phyloP scores from a whole-genome alignment of 2,797 vertebrate genomes.

The Natrix natrix region DNA sequence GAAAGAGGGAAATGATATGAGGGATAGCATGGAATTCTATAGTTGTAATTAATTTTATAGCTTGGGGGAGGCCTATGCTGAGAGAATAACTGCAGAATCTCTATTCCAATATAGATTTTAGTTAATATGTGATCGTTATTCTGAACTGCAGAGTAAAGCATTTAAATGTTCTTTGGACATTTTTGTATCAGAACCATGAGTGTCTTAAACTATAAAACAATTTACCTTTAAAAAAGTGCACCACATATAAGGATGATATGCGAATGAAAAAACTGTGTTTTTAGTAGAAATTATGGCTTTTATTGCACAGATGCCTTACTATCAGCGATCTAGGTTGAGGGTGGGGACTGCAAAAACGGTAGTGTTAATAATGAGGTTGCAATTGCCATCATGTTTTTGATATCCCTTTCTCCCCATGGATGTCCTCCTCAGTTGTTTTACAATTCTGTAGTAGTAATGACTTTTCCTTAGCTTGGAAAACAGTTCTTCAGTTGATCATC shows the following conservation, averaged over 20 bases:
- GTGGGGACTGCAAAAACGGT: not conserved
- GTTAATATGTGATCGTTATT: not conserved
- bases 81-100: not conserved
- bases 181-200: not conserved
- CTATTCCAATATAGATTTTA: not conserved
- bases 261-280: too few relatives aligned
- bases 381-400: not conserved
- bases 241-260: not conserved
- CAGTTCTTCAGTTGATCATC: not conserved
- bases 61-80: not conserved
- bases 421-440: not conserved
- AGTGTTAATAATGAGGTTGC: not conserved
- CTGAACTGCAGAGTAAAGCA: not conserved
- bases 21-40: not conserved
- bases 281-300: not conserved
- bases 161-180: not conserved
- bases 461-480: not conserved
- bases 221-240: not conserved
- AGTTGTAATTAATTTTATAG: not conserved
- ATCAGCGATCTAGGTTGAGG: not conserved
- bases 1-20: not conserved
- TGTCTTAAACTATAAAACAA: not conserved
- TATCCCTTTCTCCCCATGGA: not conserved
- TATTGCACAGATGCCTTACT: not conserved
- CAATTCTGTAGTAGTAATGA: not conserved